Percentiles rank a stretch among this genome's conserved stretches.
Evolutionary conservation across 2,888 invertebrate genomes (phyloP).

Genomic region (Drosophila meridiana): DNA sequence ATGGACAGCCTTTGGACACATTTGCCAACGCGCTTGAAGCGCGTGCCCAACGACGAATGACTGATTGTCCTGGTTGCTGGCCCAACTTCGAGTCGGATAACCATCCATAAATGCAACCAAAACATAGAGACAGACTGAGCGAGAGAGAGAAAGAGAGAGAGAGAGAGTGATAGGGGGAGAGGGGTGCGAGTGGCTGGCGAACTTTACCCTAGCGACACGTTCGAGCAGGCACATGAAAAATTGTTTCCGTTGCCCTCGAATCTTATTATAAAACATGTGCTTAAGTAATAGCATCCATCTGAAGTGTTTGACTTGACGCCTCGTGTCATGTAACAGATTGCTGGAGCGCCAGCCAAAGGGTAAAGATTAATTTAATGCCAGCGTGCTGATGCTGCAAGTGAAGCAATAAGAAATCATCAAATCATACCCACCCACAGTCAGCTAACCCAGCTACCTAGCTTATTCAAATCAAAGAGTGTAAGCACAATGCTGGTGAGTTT

Average conservation of each 20-base stretch:
- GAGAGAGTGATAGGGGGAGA: too few species aligned
- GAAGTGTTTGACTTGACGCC: slow-evolving; percentile 64
- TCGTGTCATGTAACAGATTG: slow-evolving; percentile 78
- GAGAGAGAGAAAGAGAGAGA: neutral
- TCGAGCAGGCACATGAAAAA: slow-evolving; percentile 73
- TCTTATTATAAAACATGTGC: slow-evolving; percentile 81
- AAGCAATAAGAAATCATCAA: slow-evolving; percentile 13
- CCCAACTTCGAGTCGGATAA: slow-evolving; percentile 33
- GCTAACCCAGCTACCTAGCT: neutral
- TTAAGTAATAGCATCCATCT: slow-evolving; percentile 76
- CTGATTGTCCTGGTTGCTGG: slow-evolving; percentile 52
- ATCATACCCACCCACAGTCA: neutral
- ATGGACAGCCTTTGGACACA: slow-evolving; percentile 59
- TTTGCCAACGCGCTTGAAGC: slow-evolving; percentile 29
- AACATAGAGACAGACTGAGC: neutral
- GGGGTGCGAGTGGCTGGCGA: too few species aligned
- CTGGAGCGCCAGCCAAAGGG: slow-evolving; percentile 58
- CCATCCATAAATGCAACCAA: slow-evolving; percentile 58
- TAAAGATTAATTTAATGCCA: slow-evolving; percentile 57
- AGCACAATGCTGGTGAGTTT: neutral
- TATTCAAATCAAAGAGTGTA: neutral
- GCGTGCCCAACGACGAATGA: slow-evolving; percentile 53
- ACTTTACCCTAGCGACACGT: slow-evolving; percentile 63
- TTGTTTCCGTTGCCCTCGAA: slow-evolving; percentile 56
- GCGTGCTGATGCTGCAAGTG: slow-evolving; percentile 11